Evolutionary conservation across 2,113 vertebrate genomes (phyloP).

Genomic region (Toxostoma redivivum): DNA sequence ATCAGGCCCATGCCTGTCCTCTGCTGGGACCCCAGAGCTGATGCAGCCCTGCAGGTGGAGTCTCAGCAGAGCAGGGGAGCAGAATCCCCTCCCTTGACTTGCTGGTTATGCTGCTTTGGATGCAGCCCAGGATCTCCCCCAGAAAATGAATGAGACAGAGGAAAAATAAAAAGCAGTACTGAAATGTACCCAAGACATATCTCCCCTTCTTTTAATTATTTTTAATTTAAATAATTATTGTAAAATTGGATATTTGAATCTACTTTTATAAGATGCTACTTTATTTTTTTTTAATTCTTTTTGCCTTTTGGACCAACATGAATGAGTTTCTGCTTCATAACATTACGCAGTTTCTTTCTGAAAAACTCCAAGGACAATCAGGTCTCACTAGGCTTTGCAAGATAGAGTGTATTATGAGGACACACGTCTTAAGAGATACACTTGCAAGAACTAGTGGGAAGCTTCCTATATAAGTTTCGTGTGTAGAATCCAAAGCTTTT

Average conservation of each 20-base stretch:
- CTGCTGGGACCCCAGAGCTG: neutral
- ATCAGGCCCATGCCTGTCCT: neutral
- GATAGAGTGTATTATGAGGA: fast-evolving
- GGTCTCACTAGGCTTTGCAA: neutral
- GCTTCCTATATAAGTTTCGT: neutral
- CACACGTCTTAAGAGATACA: fast-evolving
- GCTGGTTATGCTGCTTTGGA: neutral
- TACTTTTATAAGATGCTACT: neutral
- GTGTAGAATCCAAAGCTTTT: neutral
- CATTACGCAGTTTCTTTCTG: neutral
- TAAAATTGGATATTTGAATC: fast-evolving
- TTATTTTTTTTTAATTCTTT: neutral
- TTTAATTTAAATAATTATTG: neutral
- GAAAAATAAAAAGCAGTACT: neutral
- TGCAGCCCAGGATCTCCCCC: neutral
- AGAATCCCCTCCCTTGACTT: neutral
- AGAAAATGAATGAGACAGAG: neutral
- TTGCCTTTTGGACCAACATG: neutral
- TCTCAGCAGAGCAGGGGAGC: neutral
- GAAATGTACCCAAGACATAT: fast-evolving
- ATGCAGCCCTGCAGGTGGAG: neutral
- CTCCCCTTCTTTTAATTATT: neutral
- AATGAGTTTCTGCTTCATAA: neutral
- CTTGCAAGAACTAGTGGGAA: neutral
- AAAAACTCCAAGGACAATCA: neutral